Evolutionary conservation across 2,888 invertebrate species (phyloP), one percentile per base, ranked within the genome.

Genomic region (Drosophila anceps): DNA sequence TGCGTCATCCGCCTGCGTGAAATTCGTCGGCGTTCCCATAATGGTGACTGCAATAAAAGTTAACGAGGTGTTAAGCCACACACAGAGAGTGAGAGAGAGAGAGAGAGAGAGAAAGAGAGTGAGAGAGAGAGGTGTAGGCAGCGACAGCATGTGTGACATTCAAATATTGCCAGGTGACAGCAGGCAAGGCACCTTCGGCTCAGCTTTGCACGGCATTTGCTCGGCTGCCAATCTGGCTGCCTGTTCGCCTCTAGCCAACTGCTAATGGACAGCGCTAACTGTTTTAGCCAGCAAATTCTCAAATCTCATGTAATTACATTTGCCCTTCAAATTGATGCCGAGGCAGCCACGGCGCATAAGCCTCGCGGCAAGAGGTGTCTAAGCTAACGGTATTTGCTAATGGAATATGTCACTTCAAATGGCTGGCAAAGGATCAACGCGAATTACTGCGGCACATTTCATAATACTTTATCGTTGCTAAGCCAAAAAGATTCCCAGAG

Each of bases 11-110:
- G 88, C 76, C 70, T 90, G 81, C 2, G 91, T 88, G 53, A 92
- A 92, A 74, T 89, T 89, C 4, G 90, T 92, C 70, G 91, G 90
- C 2, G 91, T 91, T 50, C 92, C 92, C 92, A 92, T 92, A 39
- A 91, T 91, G 58, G 92, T 92, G 73, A 90, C 92, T 92, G 71
- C 61, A 73, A 69, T 43, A 20, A 64, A 66, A 60, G 44, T 20
- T 51, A 76, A 70, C 73, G 61, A 73, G 58, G 41, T 73, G 58
- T 73, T 64, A 68, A 60, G 43, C 61, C 37, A 10, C 44, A 24
- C 18, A 41, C 18, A 65, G 12, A 43, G 29, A 35, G n/a, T 44
- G 33, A 9, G 12, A 62, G 50, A 35, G 15, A 1, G 55, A 41
- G 33, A 8, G 13, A 20, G 50, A 6, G 12, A 33, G 31, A 18